A percentile compares a stretch with the other conserved stretches of the same genome.
These are phyloP conservation scores for Astreopora myriophthalma DNA, from an alignment of 64 coral and sea anemone species.

Conservation along the genomic window DNA sequence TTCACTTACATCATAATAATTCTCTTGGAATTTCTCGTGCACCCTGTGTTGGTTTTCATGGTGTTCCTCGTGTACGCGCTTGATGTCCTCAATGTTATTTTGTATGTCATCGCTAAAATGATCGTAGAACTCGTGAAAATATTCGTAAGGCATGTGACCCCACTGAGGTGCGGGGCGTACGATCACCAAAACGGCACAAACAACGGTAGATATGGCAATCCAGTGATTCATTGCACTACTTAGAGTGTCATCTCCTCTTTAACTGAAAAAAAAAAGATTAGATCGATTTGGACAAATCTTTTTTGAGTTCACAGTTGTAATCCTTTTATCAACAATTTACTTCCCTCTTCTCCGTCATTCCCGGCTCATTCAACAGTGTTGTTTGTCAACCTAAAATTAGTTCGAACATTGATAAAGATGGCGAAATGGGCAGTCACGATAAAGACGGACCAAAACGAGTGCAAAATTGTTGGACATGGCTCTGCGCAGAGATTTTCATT, in stretches of 20 bases:
- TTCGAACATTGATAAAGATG: too few relatives aligned
- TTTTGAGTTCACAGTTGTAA: too few relatives aligned
- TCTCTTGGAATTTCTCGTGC: slow-evolving; percentile 23
- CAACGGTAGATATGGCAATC: neutral
- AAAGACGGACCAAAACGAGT: too few relatives aligned
- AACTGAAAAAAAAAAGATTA: neutral
- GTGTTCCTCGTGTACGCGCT: slow-evolving; percentile 9
- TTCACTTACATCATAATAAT: slow-evolving; percentile 12
- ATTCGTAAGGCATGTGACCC: slow-evolving; percentile 4
- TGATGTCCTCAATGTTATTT: slow-evolving; percentile 5
- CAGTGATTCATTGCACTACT: neutral
- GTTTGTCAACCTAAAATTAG: too few relatives aligned
- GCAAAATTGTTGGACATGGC: too few relatives aligned
- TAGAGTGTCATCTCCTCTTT: neutral
- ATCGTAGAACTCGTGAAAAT: slow-evolving; percentile 36
- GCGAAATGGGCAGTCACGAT: too few relatives aligned
- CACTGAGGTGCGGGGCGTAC: neutral
- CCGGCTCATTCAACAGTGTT: too few relatives aligned
- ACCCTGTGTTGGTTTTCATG: slow-evolving; percentile 28
- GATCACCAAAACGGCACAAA: neutral
- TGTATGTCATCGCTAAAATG: slow-evolving; percentile 4
- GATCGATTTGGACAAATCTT: too few relatives aligned
- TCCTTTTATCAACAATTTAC: too few relatives aligned
- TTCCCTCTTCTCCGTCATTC: too few relatives aligned
- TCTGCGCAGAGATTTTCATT: too few relatives aligned